Evolutionary conservation across 2,797 vertebrate genomes (phyloP), one percentile per base, ranked within the genome.

Genomic region (Silurus aristotelis): DNA sequence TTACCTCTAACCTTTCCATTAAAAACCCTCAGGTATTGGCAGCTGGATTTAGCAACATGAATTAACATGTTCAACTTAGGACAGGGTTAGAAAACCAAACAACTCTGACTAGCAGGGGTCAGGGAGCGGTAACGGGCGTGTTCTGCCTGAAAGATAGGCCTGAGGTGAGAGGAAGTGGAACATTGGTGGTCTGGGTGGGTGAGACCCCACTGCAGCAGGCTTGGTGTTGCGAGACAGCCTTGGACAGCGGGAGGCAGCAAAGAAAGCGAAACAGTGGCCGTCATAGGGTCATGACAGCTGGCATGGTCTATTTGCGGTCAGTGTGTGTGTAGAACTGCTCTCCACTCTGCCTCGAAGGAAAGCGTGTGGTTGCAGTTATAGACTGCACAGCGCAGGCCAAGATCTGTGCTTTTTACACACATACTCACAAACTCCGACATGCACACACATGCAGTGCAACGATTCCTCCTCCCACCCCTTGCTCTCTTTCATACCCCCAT

Each of bases 1-100:
- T 94, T 79, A 83, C 83, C 84, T 91, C 89, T 92, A 94, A 93
- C 92, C 92, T 92, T 90, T 91, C 91, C 85, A 92, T 93, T 93
- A 93, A 93, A 94, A 92, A 48, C 89, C 78, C 90, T 94, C 92
- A 93, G 93, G 91, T 91, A 91, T 91, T 87, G 91, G 91, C 90
- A 89, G 76, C 80, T 89, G 85, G 75, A 87, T 88, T 90, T 88
- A 90, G 89, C 86, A 89, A 90, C 89, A 73, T 20, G 31, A 88
- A 55, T 55, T 46, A 89, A 68, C 80, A 19, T 76, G 83, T 85
- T 83, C 52, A 67, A 64, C 46, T 17, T 31, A 22, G 77, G 55
- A 85, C 73, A 55, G 88, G 85, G 52, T 80, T 85, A 73, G 84
- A 63, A 27, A 80, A 64, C 17, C 60, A 81, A 76, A 77, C 17